Conservation (phyloP, 2,888 invertebrate genomes). For the Adela reaumurella region DNA sequence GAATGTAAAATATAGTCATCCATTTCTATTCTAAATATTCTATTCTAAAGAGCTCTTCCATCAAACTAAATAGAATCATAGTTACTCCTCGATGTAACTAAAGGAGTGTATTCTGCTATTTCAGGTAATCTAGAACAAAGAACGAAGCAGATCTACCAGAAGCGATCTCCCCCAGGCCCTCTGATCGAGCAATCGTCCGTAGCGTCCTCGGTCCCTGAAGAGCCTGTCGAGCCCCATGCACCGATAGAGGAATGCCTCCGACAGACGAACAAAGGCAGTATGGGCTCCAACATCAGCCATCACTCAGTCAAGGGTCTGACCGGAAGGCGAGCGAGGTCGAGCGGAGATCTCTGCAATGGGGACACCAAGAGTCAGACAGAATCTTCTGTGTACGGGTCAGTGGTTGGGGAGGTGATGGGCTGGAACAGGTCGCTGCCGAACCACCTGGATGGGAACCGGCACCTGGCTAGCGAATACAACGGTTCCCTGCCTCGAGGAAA, state of each 20-base stretch:
- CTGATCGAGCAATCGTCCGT: conserved; percentile 8
- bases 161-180: neutral
- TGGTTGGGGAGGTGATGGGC: conserved; percentile 48
- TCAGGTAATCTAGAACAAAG: neutral
- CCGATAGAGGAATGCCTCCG: conserved; percentile 9
- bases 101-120: neutral
- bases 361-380: conserved; percentile 47
- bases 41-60: too few relatives aligned
- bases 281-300: conserved; percentile 78
- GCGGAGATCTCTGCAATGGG: conserved; percentile 71
- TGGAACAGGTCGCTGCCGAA: conserved; percentile 64
- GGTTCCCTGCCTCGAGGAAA: conserved; percentile 33
- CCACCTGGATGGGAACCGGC: conserved; percentile 63
- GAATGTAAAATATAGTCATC: too few relatives aligned
- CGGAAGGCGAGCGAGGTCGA: conserved; percentile 69
- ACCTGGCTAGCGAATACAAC: conserved; percentile 48
- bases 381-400: conserved; percentile 49
- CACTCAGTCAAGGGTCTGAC: conserved; percentile 70
- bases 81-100: too few relatives aligned
- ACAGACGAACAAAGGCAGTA: conserved; percentile 45
- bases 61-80: too few relatives aligned
- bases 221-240: conserved; percentile 11
- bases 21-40: too few relatives aligned
- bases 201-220: conserved; percentile 14
- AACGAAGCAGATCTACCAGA: neutral